Evolutionary conservation across 1,140 invertebrate species (phyloP).

Genomic region (Anagrus nilaparvatae): DNA sequence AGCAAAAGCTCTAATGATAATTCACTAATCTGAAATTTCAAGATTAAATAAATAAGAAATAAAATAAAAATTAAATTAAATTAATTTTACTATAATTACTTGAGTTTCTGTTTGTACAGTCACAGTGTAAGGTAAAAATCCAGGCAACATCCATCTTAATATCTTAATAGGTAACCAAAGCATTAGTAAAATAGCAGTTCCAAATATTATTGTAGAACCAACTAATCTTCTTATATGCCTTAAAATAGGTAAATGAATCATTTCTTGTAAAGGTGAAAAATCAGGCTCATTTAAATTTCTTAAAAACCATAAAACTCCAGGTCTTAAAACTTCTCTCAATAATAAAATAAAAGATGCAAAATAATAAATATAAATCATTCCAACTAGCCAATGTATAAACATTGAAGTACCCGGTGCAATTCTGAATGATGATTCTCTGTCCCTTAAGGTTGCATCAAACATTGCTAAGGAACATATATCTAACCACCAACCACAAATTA

Average conservation of each 20-base stretch:
- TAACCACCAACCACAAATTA: slow-evolving; percentile 98
- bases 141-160: slow-evolving; percentile 71
- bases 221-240: slow-evolving; percentile 82
- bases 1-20: slow-evolving; percentile 87
- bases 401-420: slow-evolving; percentile 89
- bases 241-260: slow-evolving; percentile 94
- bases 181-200: slow-evolving; percentile 90
- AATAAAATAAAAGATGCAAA: slow-evolving; percentile 95
- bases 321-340: slow-evolving; percentile 84
- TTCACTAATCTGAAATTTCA: slow-evolving; percentile 59
- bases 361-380: slow-evolving; percentile 99
- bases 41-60: neutral
- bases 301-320: slow-evolving; percentile 94
- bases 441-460: slow-evolving; percentile 85
- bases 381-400: slow-evolving; percentile 98
- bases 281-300: slow-evolving; percentile 98
- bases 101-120: slow-evolving; percentile 69
- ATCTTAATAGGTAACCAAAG: slow-evolving; percentile 89
- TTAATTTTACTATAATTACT: slow-evolving; percentile 41
- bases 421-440: slow-evolving; percentile 78
- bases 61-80: slow-evolving; percentile 39
- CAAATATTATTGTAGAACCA: slow-evolving; percentile 91
- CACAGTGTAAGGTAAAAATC: slow-evolving; percentile 90
- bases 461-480: slow-evolving; percentile 94
- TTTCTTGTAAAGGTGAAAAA: slow-evolving; percentile 97